Percentiles rank a stretch among this genome's conserved stretches.
phyloP scores from a whole-genome alignment of 2,113 vertebrate genomes.

The Oxygymnocypris stewartii region DNA sequence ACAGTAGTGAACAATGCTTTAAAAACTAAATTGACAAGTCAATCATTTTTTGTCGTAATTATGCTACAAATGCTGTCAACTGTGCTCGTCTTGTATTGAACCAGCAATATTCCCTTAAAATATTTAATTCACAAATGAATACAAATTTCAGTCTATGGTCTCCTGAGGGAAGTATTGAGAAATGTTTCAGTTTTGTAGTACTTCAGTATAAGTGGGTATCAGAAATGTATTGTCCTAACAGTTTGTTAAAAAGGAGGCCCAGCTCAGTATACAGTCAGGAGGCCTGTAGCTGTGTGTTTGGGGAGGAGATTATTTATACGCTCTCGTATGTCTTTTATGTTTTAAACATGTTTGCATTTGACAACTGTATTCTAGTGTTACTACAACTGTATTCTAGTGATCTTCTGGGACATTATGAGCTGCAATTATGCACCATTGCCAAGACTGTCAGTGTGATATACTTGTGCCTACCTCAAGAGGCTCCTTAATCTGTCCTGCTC shows the following conservation, averaged over 20 bases:
- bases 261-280: slow-evolving; percentile 51
- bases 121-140: not conserved
- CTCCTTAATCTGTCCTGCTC: slow-evolving; percentile 46
- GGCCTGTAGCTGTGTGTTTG: not conserved
- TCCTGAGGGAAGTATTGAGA: not conserved
- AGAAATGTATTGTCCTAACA: not conserved
- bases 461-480: slow-evolving; percentile 44
- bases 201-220: not conserved
- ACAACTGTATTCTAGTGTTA: slow-evolving; percentile 46
- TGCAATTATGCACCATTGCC: slow-evolving; percentile 47
- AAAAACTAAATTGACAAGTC: not conserved
- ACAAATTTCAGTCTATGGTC: not conserved
- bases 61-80: not conserved
- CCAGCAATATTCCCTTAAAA: not conserved
- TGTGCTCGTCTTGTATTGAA: not conserved
- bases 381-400: no score
- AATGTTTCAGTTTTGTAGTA: not conserved
- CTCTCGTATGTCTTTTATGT: slow-evolving; percentile 29
- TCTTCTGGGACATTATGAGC: slow-evolving; percentile 52
- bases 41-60: not conserved
- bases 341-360: slow-evolving; percentile 50
- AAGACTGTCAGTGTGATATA: slow-evolving; percentile 51
- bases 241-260: not conserved
- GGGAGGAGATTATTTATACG: not conserved
- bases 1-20: not conserved